These are phyloP conservation scores for Camelus bactrianus DNA, from an alignment of 2,113 vertebrate genomes.

Conservation along the genomic window DNA sequence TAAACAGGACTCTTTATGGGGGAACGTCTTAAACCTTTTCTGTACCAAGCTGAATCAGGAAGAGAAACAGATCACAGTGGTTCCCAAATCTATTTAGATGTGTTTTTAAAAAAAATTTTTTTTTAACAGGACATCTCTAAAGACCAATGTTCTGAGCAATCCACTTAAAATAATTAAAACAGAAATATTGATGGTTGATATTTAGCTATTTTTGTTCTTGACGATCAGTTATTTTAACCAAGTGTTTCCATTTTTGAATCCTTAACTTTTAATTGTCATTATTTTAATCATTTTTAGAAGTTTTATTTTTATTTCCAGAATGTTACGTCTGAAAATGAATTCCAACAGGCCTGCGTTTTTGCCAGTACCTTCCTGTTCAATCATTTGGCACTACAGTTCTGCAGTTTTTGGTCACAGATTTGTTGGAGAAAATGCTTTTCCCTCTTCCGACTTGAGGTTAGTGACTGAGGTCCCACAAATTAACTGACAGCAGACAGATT, in stretches of 20 bases:
- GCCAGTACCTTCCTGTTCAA: neutral
- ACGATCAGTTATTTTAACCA: neutral
- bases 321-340: neutral
- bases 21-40: neutral
- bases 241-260: neutral
- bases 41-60: neutral
- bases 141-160: neutral
- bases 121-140: no score
- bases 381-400: neutral
- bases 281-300: neutral
- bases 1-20: neutral
- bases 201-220: neutral
- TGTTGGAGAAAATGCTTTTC: neutral
- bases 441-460: neutral
- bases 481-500: neutral
- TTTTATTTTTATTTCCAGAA: neutral
- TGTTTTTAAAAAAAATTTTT: neutral
- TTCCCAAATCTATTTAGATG: neutral
- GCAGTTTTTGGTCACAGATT: neutral
- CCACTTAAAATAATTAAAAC: neutral
- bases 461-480: neutral
- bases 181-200: neutral
- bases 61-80: fast-evolving
- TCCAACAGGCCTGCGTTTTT: neutral
- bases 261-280: neutral